Percentiles rank a stretch among this genome's conserved stretches.
Conservation (phyloP, 2,888 invertebrate genomes). For the Idaea straminata region DNA sequence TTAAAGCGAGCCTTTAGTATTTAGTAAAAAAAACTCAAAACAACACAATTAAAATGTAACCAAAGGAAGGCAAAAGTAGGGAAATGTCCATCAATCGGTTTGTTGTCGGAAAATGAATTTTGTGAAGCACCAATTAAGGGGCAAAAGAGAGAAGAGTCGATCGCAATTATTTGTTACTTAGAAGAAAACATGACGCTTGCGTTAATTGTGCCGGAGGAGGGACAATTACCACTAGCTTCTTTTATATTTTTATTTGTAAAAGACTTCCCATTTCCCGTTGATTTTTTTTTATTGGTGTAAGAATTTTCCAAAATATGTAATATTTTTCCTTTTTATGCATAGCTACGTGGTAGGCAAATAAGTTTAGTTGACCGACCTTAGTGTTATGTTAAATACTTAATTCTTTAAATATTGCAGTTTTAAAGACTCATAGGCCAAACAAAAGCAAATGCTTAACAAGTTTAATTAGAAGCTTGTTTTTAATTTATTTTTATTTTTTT, state of each 20-base stretch:
- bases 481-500: no score
- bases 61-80: slow-evolving; percentile 24
- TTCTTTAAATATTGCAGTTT: no score
- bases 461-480: no score
- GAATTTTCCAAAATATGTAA: neutral
- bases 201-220: neutral
- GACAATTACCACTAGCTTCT: neutral
- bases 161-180: slow-evolving; percentile 1
- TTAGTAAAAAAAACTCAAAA: slow-evolving; percentile 10
- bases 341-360: no score
- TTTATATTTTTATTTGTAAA: neutral
- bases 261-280: neutral
- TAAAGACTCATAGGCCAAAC: no score
- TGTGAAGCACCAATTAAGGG: slow-evolving; percentile 63
- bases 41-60: slow-evolving; percentile 26
- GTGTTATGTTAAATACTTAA: no score
- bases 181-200: neutral
- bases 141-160: neutral
- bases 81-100: slow-evolving; percentile 23
- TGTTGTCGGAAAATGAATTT: slow-evolving; percentile 49
- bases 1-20: slow-evolving; percentile 14
- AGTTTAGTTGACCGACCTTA: no score
- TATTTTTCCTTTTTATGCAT: no score
- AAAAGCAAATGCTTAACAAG: no score
- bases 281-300: neutral